Evolutionary conservation across 2,113 vertebrate genomes (phyloP).

Genomic region (Scolopax mira): DNA sequence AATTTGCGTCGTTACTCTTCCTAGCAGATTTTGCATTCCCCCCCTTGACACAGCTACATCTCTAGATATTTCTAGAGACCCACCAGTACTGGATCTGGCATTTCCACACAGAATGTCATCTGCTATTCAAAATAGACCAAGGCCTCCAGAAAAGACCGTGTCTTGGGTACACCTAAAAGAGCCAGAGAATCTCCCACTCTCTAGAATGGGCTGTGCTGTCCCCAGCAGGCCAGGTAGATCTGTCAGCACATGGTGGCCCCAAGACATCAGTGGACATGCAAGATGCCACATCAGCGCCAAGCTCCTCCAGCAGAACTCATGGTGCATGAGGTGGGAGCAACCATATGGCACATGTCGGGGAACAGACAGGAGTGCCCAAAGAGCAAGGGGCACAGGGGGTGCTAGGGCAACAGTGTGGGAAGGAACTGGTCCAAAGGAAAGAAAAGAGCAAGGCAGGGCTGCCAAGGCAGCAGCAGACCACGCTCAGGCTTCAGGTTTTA

Average conservation of each 20-base stretch:
- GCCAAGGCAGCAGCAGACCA: neutral
- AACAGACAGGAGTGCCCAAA: neutral
- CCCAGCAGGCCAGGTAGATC: neutral
- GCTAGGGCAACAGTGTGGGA: neutral
- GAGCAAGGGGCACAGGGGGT: neutral
- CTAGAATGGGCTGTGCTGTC: neutral
- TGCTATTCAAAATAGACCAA: neutral
- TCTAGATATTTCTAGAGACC: neutral
- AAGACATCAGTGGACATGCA: neutral
- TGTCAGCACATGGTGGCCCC: neutral
- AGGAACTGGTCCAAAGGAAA: neutral
- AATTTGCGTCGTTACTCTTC: neutral
- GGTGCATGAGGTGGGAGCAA: neutral
- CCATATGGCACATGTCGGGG: fast-evolving
- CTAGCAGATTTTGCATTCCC: neutral
- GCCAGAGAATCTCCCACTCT: neutral
- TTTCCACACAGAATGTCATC: neutral
- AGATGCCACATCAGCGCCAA: neutral
- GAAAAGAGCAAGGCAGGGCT: neutral
- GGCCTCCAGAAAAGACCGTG: neutral
- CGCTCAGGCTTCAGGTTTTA: neutral
- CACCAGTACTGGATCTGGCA: neutral
- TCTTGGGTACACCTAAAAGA: neutral
- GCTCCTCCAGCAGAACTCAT: fast-evolving
- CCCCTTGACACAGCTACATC: neutral